Evolutionary conservation across 2,888 invertebrate genomes (phyloP).

Genomic region (Synanthedon myopaeformis): DNA sequence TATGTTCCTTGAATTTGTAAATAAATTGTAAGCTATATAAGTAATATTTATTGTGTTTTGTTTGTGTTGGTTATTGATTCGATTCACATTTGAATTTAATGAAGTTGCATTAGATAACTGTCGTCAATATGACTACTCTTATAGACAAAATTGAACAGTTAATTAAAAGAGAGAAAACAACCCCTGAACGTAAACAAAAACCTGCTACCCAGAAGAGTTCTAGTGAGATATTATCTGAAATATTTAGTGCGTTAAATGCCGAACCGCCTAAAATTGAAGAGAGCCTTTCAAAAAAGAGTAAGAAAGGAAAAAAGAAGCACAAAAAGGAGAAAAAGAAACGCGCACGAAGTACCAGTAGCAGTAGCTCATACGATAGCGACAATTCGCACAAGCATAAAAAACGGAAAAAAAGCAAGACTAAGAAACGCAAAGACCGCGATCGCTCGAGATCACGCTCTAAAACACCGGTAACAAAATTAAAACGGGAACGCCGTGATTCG

Average conservation of each 20-base stretch:
- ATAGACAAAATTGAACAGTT: conserved; percentile 56
- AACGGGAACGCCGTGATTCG: conserved; percentile 15
- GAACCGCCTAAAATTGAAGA: conserved; percentile 72
- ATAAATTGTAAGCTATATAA: too few species aligned
- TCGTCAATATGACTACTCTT: conserved; percentile 38
- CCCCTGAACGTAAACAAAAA: conserved; percentile 51
- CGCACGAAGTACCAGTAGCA: conserved; percentile 49
- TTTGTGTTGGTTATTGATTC: too few species aligned
- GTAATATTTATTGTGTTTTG: too few species aligned
- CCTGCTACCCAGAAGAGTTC: conserved; percentile 73
- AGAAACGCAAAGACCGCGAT: conserved; percentile 34
- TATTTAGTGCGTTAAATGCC: conserved; percentile 83
- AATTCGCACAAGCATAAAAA: conserved; percentile 69
- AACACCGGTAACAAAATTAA: conserved; percentile 29
- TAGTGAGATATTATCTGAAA: conserved; percentile 84
- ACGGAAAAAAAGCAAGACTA: conserved; percentile 65
- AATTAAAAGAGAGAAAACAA: conserved; percentile 57
- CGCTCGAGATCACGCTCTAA: conserved; percentile 25
- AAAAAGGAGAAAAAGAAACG: conserved; percentile 72
- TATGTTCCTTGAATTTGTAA: too few species aligned
- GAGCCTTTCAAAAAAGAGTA: conserved; percentile 47
- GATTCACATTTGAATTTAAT: too few species aligned
- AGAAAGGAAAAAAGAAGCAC: conserved; percentile 73
- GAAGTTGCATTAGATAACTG: not conserved
- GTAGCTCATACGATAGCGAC: conserved; percentile 49